phyloP scores from a whole-genome alignment of 2,113 vertebrate genomes.

The Lates calcarifer region DNA sequence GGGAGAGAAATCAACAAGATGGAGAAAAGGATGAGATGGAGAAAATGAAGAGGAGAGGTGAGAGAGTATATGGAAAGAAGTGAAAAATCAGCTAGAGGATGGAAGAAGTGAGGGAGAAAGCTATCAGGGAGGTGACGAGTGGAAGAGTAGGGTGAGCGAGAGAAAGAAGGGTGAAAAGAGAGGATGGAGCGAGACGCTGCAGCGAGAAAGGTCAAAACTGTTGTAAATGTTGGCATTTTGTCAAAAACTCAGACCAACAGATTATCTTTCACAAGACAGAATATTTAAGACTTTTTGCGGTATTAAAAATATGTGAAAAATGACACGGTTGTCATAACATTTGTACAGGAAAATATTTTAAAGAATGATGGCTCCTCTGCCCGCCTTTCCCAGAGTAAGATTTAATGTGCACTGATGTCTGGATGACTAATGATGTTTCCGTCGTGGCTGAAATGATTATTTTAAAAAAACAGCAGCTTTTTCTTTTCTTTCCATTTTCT shows the following conservation, averaged over 20 bases:
- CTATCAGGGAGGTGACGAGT: background rate
- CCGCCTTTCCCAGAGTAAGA: constrained; percentile 33
- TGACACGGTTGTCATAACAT: constrained; percentile 78
- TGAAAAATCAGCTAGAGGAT: background rate
- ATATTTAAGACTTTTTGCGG: constrained; percentile 62
- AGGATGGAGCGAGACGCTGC: background rate
- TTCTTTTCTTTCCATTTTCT: constrained; percentile 7
- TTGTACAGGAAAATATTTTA: constrained; percentile 66
- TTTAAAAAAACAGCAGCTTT: background rate
- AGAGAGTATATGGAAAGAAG: background rate
- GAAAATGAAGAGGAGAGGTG: background rate
- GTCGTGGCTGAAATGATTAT: constrained; percentile 9
- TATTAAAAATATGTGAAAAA: constrained; percentile 73
- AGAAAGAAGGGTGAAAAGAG: background rate
- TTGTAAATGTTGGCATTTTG: constrained; percentile 63
- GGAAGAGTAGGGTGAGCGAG: background rate
- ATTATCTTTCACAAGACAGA: constrained; percentile 57
- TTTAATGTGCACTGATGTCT: constrained; percentile 57
- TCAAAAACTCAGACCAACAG: constrained; percentile 61
- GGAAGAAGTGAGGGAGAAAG: background rate
- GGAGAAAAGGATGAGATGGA: background rate
- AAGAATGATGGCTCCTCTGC: constrained; percentile 55
- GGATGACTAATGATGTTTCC: constrained; percentile 59
- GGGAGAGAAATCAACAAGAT: background rate
- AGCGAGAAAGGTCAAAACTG: constrained; percentile 43